Base-by-base conservation (phyloP, 2,113 vertebrate species). In the Hypomesus transpacificus region DNA sequence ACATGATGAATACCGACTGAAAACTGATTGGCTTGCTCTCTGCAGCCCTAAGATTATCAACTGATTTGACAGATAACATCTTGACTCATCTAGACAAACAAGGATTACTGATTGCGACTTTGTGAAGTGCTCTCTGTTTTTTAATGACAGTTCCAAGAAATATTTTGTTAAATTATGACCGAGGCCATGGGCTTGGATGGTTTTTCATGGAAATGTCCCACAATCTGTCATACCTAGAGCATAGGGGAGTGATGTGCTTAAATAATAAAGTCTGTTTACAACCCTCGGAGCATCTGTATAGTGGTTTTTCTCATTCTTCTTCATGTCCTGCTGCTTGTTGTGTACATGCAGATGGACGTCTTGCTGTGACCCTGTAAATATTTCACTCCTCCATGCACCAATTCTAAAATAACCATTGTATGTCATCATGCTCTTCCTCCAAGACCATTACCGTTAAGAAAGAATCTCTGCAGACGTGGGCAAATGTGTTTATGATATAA, bases 241-340 rank as follows among this genome's bases (percentile, higher is more conserved):
- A 46, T 46, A 46, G 46, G 39, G 22, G 31, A 52, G 51, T 56
- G 50, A 54, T 58, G 52, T 79, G 73, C 60, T 74, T 59, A 75
- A 69, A 78, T 52, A 81, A 81, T 82, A 78, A 82, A 75, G 52
- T 4, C 70, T 78, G 70, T 75, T 82, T 73, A 34, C 66, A 73
- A 69, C 63, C 20, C 68, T 24, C 50, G 53, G 69, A 46, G 39
- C 39, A 46, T 66, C 58, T 51, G 17, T 77, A 51, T 63, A 69
- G 69, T 81, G 69, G 5, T 3, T 68, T 68, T 77, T 69, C 39
- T 69, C 14, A 21, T 73, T 50, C 46, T 46, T 62, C 46, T 56
- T 11, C 58, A 69, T 71, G 9, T 69, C 75, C 67, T 78, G 69
- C 72, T 75, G 75, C 1, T 56, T 66, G 39, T n/a, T 8, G 22